These are phyloP conservation scores for Deilephila porcellus DNA, from an alignment of 2,888 invertebrate species.

Conservation along the genomic window DNA sequence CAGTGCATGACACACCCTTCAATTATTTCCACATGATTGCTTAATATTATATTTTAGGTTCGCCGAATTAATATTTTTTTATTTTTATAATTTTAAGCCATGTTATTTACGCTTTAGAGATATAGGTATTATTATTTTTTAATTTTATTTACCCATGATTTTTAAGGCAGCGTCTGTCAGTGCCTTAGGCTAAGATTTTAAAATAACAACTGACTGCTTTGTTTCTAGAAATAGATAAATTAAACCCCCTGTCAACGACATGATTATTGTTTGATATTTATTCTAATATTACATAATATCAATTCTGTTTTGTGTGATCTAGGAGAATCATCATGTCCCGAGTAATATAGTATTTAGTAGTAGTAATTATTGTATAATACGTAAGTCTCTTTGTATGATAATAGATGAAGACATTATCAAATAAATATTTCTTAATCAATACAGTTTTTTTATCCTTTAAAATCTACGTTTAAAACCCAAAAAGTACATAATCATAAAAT, in stretches of 20 bases:
- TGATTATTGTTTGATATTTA: slow-evolving; percentile 21
- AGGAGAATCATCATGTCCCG: slow-evolving; percentile 69
- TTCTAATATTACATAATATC: slow-evolving; percentile 5
- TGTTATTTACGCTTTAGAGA: slow-evolving; percentile 78
- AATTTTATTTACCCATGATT: slow-evolving; percentile 31
- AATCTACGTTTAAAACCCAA: neutral
- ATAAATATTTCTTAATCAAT: slow-evolving; percentile 57
- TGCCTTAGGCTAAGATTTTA: slow-evolving; percentile 79
- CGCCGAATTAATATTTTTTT: slow-evolving; percentile 28
- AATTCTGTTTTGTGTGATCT: slow-evolving; percentile 37
- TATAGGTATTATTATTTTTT: slow-evolving; percentile 70
- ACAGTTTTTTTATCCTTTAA: neutral
- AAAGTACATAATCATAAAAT: neutral
- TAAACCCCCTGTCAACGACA: slow-evolving; percentile 17
- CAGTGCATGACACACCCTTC: neutral
- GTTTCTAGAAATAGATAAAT: slow-evolving; percentile 14
- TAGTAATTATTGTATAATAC: slow-evolving; percentile 52
- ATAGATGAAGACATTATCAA: slow-evolving; percentile 82
- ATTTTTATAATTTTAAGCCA: slow-evolving; percentile 69
- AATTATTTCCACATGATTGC: slow-evolving; percentile 9
- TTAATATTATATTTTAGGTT: slow-evolving; percentile 21
- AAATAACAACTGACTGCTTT: slow-evolving; percentile 45
- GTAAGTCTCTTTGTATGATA: slow-evolving; percentile 81
- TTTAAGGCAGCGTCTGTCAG: slow-evolving; percentile 75
- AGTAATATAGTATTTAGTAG: slow-evolving; percentile 56